Evolutionary conservation across 2,113 vertebrate genomes (phyloP).

Genomic region (Anoplopoma fimbria): DNA sequence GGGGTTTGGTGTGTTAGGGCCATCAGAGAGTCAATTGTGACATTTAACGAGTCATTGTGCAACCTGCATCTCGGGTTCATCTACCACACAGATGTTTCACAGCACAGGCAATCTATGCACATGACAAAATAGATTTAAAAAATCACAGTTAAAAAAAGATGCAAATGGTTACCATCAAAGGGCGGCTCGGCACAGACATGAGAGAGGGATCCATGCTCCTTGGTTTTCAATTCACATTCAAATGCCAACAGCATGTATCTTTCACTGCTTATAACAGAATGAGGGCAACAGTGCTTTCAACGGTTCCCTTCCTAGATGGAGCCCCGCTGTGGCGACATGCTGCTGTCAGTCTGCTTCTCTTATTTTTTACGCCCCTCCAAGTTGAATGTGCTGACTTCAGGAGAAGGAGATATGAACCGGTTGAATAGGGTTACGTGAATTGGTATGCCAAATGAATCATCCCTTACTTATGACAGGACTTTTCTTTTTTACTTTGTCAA

Average conservation of each 20-base stretch:
- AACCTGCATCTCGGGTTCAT: constrained; percentile 24
- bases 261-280: constrained; percentile 58
- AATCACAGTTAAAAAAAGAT: constrained; percentile 32
- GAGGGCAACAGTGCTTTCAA: constrained; percentile 58
- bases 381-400: constrained; percentile 36
- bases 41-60: constrained; percentile 40
- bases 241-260: constrained; percentile 47
- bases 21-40: constrained; percentile 41
- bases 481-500: not conserved
- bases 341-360: constrained; percentile 56
- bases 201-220: constrained; percentile 14
- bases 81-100: constrained; percentile 32
- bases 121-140: constrained; percentile 22
- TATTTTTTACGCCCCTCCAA: constrained; percentile 32
- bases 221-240: constrained; percentile 34
- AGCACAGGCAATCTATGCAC: not conserved
- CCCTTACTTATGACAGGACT: constrained; percentile 2
- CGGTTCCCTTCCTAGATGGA: constrained; percentile 44
- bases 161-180: constrained; percentile 45
- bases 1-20: not conserved
- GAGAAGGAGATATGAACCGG: constrained; percentile 21
- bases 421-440: constrained; percentile 6
- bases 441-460: constrained; percentile 35
- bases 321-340: constrained; percentile 61
- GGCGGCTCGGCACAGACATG: not conserved